Conservation (phyloP, 2,113 vertebrate species). For the Echinops telfairi region DNA sequence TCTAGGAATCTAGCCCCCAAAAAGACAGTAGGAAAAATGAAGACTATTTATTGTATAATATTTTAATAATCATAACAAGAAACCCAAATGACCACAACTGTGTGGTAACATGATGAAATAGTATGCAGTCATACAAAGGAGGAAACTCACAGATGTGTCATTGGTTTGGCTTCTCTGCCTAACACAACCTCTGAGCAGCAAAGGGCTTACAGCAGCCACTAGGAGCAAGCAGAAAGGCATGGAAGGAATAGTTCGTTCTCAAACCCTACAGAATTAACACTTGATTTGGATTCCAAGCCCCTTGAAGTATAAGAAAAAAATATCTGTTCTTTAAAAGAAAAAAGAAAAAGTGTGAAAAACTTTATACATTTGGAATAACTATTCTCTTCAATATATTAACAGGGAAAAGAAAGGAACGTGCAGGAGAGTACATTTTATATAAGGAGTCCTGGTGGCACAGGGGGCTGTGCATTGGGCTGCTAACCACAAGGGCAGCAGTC, state of each 20-base stretch:
- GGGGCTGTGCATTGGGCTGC: too few relatives aligned
- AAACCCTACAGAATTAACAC: too few relatives aligned
- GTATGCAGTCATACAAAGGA: background rate
- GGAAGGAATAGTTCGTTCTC: too few relatives aligned
- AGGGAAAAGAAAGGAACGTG: background rate
- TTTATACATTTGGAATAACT: background rate
- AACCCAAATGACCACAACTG: background rate
- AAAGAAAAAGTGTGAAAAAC: background rate
- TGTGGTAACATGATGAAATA: background rate
- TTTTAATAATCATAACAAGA: background rate
- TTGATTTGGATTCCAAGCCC: too few relatives aligned
- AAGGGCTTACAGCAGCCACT: too few relatives aligned
- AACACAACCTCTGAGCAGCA: too few relatives aligned
- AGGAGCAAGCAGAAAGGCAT: too few relatives aligned
- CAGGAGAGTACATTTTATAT: background rate
- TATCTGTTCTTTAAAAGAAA: too few relatives aligned
- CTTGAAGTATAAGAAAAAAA: too few relatives aligned
- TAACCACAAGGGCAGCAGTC: too few relatives aligned
- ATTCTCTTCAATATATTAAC: background rate
- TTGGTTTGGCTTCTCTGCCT: too few relatives aligned
- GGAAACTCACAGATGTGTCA: background rate
- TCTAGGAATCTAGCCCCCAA: slow-evolving; percentile 15
- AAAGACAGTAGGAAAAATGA: slow-evolving; percentile 43
- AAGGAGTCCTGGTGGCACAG: too few relatives aligned
- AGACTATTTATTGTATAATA: slow-evolving; percentile 17